Base-by-base conservation (phyloP, 2,113 vertebrate genomes). In the Lophochroa leadbeateri region DNA sequence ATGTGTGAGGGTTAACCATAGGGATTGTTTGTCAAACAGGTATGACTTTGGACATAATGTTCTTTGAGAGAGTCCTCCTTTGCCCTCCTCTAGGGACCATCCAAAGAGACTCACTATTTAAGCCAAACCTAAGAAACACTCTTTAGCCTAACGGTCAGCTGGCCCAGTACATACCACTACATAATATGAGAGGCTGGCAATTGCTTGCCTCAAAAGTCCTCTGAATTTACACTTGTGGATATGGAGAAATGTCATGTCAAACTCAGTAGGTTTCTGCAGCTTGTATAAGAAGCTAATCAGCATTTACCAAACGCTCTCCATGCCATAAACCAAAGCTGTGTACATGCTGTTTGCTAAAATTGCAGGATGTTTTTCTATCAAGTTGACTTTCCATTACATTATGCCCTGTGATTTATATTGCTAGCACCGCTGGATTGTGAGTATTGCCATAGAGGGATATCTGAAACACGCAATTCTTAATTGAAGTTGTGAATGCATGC, bases 281-380 rank as follows among this genome's bases (percentile, higher is more conserved):
- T 88, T 67, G 6, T 55, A 35, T 39, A 67, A 67, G 76, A 74
- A 94, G 64, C 60, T 94, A 93, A 91, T 95, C 82, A 90, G 43
- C 89, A 70, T 88, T 92, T 83, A 55, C 53, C 41, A 69, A 95
- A 39, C 47, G 52, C 71, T 50, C 68, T 90, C 67, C 52, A 49
- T 1, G 39, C 44, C 0, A 0, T 86, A 94, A 96, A 94, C 64
- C 72, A 94, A 83, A 57, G 64, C 44, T 46, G 55, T 61, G 80
- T 50, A 67, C 82, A 90, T 86, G 85, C 90, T 94, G 79, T 92
- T 96, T 86, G 67, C 77, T 96, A 74, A 96, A 96, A 96, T 92
- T 93, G 50, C 86, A 82, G 80, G 52, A 76, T 94, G 82, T 74
- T 96, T 96, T 96, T 68, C 80, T 71, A 78, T 88, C 92, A 86